Evolutionary conservation across 2,113 vertebrate species (phyloP).

Genomic region (Aphyosemion australe): DNA sequence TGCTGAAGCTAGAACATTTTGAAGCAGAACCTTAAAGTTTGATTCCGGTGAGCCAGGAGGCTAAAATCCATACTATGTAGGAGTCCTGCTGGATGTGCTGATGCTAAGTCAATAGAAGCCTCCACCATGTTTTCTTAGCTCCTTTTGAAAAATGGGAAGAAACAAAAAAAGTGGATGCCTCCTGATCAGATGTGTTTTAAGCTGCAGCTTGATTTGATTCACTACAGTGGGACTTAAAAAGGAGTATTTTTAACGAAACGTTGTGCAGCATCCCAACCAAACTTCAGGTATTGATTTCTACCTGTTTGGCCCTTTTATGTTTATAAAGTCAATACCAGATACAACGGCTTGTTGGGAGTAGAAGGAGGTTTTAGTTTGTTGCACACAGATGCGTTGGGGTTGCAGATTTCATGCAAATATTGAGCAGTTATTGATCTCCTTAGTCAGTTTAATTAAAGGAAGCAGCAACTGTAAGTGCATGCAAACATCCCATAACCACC

Average conservation of each 20-base stretch:
- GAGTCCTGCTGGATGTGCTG: slow-evolving; percentile 21
- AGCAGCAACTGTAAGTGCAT: slow-evolving; percentile 8
- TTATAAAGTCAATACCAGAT: slow-evolving; percentile 12
- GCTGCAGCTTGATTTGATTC: slow-evolving; percentile 1
- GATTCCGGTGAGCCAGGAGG: slow-evolving; percentile 18
- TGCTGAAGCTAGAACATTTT: too few relatives aligned
- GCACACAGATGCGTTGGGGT: slow-evolving; percentile 6
- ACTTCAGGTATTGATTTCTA: slow-evolving; percentile 30
- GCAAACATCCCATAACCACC: slow-evolving; percentile 22
- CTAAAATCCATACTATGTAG: slow-evolving; percentile 41
- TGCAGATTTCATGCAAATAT: slow-evolving; percentile 28
- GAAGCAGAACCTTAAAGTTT: neutral
- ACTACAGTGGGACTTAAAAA: neutral
- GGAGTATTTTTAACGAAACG: slow-evolving; percentile 5
- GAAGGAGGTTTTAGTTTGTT: slow-evolving; percentile 3
- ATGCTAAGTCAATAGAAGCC: slow-evolving; percentile 29
- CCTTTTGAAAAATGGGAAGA: neutral
- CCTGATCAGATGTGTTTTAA: slow-evolving; percentile 1
- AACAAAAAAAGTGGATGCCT: slow-evolving; percentile 9
- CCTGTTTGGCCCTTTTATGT: slow-evolving; percentile 18
- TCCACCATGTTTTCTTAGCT: slow-evolving; percentile 5
- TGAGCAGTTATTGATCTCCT: slow-evolving; percentile 49
- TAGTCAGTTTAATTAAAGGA: slow-evolving; percentile 16
- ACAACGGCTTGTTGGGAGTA: neutral
- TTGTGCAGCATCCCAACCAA: neutral